Evolutionary conservation across 2,888 invertebrate species (phyloP).

Genomic region (Phalera bucephala): DNA sequence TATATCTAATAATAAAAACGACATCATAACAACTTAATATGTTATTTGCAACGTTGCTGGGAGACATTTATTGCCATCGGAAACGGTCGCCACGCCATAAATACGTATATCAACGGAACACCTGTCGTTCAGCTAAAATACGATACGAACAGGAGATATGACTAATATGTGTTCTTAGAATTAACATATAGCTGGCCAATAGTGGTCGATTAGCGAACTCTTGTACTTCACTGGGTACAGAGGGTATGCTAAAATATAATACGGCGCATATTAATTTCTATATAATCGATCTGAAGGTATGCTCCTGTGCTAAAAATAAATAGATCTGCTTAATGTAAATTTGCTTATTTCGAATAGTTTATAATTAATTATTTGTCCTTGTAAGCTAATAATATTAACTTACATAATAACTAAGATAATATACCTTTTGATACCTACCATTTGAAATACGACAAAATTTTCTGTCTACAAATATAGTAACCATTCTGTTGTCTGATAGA

Average conservation of each 20-base stretch:
- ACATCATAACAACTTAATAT: constrained; percentile 7
- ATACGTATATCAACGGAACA: constrained; percentile 24
- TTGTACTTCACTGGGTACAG: background rate
- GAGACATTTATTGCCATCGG: constrained; percentile 13
- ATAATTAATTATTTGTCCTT: no score
- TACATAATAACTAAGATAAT: no score
- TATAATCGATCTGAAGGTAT: no score
- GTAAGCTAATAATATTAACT: no score
- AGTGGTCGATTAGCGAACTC: constrained; percentile 1
- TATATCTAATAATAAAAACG: background rate
- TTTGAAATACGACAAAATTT: no score
- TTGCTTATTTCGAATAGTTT: no score
- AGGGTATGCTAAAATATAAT: constrained; percentile 1
- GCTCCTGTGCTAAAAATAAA: no score
- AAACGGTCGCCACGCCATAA: constrained; percentile 15
- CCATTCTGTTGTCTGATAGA: no score
- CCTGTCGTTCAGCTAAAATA: constrained; percentile 28
- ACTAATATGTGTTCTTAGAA: constrained; percentile 20
- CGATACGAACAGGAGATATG: constrained; percentile 13
- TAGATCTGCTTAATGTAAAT: no score
- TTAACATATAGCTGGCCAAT: constrained; percentile 5
- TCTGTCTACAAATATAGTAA: no score
- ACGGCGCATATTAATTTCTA: no score
- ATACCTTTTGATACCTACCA: no score
- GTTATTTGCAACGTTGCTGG: constrained; percentile 14